Conservation (phyloP, 1,140 invertebrate genomes). For the Wasmannia auropunctata region DNA sequence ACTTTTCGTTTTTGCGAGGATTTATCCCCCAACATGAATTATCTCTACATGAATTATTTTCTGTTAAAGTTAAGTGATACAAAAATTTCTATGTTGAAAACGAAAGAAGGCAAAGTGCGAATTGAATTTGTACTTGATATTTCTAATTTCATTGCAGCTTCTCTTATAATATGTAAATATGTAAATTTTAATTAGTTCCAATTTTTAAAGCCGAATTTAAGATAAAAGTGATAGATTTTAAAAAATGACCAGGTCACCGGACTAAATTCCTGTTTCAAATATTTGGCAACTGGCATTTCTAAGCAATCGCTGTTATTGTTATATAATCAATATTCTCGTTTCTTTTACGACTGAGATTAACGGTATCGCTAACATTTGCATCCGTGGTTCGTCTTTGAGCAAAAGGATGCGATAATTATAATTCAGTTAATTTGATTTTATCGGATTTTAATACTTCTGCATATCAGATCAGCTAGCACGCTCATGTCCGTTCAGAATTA, state of each 20-base stretch:
- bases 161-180: no score
- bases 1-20: neutral
- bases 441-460: conserved; percentile 1
- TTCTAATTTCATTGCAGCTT: neutral
- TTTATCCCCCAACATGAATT: neutral
- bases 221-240: neutral
- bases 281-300: conserved; percentile 12
- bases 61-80: neutral
- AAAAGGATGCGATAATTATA: conserved; percentile 1
- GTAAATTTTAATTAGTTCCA: no score
- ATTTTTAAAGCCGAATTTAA: neutral
- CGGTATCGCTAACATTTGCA: conserved; percentile 4
- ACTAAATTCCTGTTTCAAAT: conserved; percentile 18
- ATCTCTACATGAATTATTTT: neutral
- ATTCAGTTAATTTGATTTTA: conserved; percentile 24
- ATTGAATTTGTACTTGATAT: neutral
- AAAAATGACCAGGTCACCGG: neutral
- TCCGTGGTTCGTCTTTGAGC: neutral
- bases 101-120: neutral
- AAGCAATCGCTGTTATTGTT: neutral
- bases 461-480: neutral
- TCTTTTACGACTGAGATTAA: conserved; percentile 16
- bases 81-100: neutral
- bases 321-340: conserved; percentile 3
- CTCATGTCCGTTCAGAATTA: conserved; percentile 31